Conservation (phyloP, 2,888 invertebrate genomes). For the Meandrusa payeni region DNA sequence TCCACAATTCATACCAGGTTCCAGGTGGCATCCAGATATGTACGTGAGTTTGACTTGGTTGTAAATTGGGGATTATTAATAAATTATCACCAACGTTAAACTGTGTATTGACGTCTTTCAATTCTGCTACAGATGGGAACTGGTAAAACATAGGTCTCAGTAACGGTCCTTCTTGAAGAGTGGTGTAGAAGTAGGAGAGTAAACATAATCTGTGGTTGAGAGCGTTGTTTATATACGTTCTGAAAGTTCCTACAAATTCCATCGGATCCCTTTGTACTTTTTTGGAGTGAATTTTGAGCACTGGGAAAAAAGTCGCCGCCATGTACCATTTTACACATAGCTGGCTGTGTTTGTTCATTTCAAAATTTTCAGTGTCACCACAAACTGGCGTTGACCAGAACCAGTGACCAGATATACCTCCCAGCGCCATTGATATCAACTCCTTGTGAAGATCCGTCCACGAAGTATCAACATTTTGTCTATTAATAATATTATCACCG, state of each 20-base stretch:
- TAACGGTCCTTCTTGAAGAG: constrained; percentile 76
- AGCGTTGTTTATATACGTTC: constrained; percentile 58
- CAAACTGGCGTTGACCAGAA: constrained; percentile 79
- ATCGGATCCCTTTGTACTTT: constrained; percentile 60
- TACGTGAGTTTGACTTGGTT: constrained; percentile 62
- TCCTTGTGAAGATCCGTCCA: constrained; percentile 81
- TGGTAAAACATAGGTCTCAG: constrained; percentile 84
- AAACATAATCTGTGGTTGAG: constrained; percentile 71
- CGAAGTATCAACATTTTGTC: constrained; percentile 76
- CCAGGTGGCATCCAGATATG: constrained; percentile 76
- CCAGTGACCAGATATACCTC: constrained; percentile 72
- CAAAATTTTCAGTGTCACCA: constrained; percentile 72
- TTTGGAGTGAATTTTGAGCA: constrained; percentile 75
- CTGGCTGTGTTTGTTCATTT: constrained; percentile 51
- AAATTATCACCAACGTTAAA: constrained; percentile 82
- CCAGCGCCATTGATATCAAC: constrained; percentile 69
- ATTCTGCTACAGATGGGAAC: constrained; percentile 66
- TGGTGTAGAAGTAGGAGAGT: constrained; percentile 81
- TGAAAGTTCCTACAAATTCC: constrained; percentile 64
- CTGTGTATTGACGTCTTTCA: constrained; percentile 74
- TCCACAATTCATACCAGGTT: constrained; percentile 81
- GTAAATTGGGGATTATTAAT: constrained; percentile 81
- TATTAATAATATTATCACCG: constrained; percentile 49
- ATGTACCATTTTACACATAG: constrained; percentile 86
- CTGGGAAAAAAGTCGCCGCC: constrained; percentile 83